A percentile compares a stretch with the other conserved stretches of the same genome.
Evolutionary conservation across 2,888 invertebrate species (phyloP).

Genomic region (Buathra laborator): DNA sequence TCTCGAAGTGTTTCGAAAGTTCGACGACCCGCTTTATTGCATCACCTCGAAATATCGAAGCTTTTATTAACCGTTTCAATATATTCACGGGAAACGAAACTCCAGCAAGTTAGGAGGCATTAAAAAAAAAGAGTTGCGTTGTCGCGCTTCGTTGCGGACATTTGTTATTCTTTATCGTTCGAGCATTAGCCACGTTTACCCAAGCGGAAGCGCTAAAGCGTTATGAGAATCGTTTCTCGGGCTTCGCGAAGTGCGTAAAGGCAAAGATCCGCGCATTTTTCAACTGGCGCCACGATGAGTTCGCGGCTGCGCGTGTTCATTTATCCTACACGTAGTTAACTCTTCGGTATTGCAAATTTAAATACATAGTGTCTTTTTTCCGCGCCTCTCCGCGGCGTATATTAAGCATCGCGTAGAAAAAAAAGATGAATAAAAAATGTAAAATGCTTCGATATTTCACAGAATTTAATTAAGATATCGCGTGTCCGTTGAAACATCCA

Average conservation of each 20-base stretch:
- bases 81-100: background rate
- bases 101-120: too few relatives aligned
- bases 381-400: background rate
- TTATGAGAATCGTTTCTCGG: background rate
- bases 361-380: background rate
- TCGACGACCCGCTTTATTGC: conserved; percentile 42
- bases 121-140: too few relatives aligned
- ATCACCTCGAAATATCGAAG: background rate
- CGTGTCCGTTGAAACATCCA: conserved; percentile 11
- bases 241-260: background rate
- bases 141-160: too few relatives aligned
- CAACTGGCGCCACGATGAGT: background rate
- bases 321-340: background rate
- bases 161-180: too few relatives aligned
- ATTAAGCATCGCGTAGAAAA: background rate
- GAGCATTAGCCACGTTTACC: background rate
- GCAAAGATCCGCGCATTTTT: background rate
- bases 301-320: background rate
- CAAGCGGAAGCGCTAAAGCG: background rate
- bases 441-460: conserved; percentile 28
- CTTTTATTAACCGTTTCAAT: background rate
- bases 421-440: background rate
- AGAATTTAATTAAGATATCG: conserved; percentile 61
- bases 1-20: conserved; percentile 19
- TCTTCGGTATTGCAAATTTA: background rate